Base-by-base conservation (phyloP, 2,888 invertebrate genomes). In the Drosophila percnosoma region DNA sequence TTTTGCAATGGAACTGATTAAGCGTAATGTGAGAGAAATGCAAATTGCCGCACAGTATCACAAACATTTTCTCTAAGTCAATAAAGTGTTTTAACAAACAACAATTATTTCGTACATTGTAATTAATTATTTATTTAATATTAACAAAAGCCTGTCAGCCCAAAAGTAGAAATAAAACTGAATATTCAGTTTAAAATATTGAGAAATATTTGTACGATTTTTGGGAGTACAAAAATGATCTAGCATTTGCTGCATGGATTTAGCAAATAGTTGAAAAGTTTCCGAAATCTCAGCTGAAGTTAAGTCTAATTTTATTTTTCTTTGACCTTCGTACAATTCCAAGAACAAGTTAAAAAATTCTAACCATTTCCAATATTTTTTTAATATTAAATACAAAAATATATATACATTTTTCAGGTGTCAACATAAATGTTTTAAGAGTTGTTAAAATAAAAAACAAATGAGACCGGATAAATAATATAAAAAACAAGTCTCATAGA, bases 1-100 rank as follows among this genome's bases (percentile, higher is more conserved):
- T 3, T 68, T 63, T 60, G 68, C 76, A 60, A 70, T 67, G 45
- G 42, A 82, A 84, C 77, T 82, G 82, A 84, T 89, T 74, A 87
- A 71, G 82, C 82, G 84, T 81, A 87, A 89, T 84, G 66, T 76
- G 89, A 87, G 85, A 51, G 61, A 58, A 68, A 52, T 38, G 51
- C 67, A 42, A 45, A 54, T 62, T 57, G 51, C 27, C 27, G n/a
- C 29, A 24, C 10, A 31, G 21, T 24, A 18, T 40, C 18, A 21
- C 2, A 15, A 11, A 29, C 21, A 34, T 27, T n/a, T 27, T 11
- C 24, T 13, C 49, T n/a, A n/a, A 4, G 40, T 18, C n/a, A 18
- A 40, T 4, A 8, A 40, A 40, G 4, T 8, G 18, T 8, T 42
- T 3, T 6, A n/a, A 7, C 7, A 45, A 13, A 13, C 13, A 7